Conservation (phyloP, 1,140 invertebrate genomes). For the Zaprionus inermis region DNA sequence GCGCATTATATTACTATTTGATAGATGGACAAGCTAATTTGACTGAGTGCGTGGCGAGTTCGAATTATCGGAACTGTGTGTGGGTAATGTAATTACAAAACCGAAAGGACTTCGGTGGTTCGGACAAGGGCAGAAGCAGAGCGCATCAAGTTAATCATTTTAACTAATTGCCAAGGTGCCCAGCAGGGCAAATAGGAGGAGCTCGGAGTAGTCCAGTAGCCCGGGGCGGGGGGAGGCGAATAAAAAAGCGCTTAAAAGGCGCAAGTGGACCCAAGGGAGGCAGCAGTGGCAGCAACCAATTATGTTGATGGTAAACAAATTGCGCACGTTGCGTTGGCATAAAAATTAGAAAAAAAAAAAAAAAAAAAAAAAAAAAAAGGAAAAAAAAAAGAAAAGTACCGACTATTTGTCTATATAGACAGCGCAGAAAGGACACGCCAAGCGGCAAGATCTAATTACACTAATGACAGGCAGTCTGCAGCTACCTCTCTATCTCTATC, state of each 20-base stretch:
- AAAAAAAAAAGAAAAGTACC: conserved; percentile 30
- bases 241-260: conserved; percentile 76
- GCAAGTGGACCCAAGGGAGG: conserved; percentile 68
- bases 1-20: conserved; percentile 55
- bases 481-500: neutral
- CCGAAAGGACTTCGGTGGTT: conserved; percentile 1
- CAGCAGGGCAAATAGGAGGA: neutral
- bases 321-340: conserved; percentile 79
- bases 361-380: conserved; percentile 32
- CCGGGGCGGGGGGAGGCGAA: conserved; percentile 27
- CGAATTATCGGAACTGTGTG: conserved; percentile 66
- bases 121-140: conserved; percentile 46
- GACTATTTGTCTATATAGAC: conserved; percentile 39
- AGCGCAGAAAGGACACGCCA: conserved; percentile 62
- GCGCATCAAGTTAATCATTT: conserved; percentile 82
- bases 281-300: conserved; percentile 55
- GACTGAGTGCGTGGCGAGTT: conserved; percentile 69
- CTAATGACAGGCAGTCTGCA: conserved; percentile 68
- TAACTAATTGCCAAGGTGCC: conserved; percentile 73
- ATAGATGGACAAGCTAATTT: conserved; percentile 75
- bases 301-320: conserved; percentile 84
- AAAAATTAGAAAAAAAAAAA: conserved; percentile 66
- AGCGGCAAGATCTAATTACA: conserved; percentile 81
- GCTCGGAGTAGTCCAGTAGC: no score
- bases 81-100: conserved; percentile 78